Evolutionary conservation across 2,113 vertebrate genomes (phyloP).

Genomic region (Callipepla squamata): DNA sequence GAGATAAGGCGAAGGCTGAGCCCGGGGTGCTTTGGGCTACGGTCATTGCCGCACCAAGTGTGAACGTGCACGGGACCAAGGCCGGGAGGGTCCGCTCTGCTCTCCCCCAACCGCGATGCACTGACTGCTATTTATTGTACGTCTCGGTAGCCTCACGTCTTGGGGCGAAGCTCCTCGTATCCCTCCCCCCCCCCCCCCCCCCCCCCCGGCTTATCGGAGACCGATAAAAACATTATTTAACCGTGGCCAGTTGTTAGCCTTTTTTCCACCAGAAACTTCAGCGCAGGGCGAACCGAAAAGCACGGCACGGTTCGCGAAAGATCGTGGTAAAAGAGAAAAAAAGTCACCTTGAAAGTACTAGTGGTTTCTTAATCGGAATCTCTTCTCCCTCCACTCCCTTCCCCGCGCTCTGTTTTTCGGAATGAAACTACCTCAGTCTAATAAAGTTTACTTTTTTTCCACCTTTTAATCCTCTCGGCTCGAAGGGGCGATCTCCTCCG

Average conservation of each 20-base stretch:
- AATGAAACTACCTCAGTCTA: constrained; percentile 76
- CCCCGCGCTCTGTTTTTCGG: constrained; percentile 45
- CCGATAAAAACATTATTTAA: background rate
- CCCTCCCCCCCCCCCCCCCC: background rate
- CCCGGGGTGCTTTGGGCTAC: background rate
- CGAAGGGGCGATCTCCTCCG: background rate
- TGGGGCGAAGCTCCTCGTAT: background rate
- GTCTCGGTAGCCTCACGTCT: background rate
- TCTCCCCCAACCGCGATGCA: background rate
- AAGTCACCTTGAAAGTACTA: background rate
- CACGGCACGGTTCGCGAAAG: background rate
- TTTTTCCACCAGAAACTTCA: background rate
- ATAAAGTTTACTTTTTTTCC: constrained; percentile 74
- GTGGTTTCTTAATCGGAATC: background rate
- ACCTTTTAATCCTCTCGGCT: background rate
- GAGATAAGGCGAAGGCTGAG: background rate
- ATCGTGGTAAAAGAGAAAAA: background rate
- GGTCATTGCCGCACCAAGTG: background rate
- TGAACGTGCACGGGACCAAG: background rate
- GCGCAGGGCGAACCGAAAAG: background rate
- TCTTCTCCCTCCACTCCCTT: background rate
- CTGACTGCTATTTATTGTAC: background rate
- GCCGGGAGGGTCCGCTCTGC: background rate
- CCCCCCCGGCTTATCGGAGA: background rate
- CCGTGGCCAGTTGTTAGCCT: background rate